These are phyloP conservation scores for Nettapus auritus DNA, from an alignment of 2,113 vertebrate genomes.

Conservation along the genomic window DNA sequence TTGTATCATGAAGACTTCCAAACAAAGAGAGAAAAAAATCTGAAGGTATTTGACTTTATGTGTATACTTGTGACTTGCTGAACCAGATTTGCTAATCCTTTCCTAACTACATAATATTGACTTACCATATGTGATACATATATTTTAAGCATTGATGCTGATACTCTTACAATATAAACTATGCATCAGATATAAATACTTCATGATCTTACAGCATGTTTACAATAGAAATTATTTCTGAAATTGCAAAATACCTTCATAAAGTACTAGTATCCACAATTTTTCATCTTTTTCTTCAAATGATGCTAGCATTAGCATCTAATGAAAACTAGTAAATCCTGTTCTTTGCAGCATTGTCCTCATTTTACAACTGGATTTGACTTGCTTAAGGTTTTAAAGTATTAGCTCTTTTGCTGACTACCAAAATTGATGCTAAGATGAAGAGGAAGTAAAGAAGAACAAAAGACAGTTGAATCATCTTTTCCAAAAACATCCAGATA, in stretches of 20 bases:
- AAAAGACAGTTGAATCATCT: background rate
- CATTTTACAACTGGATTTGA: background rate
- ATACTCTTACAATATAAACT: background rate
- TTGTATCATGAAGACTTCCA: background rate
- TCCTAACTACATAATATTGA: background rate
- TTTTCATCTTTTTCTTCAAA: background rate
- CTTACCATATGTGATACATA: background rate
- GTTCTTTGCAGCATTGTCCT: background rate
- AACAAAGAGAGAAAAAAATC: background rate
- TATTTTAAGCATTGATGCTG: background rate
- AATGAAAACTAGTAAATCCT: background rate
- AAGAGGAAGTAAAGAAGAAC: background rate
- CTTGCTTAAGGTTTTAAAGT: background rate
- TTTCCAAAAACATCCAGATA: background rate
- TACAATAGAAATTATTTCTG: background rate
- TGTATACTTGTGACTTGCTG: fast-evolving
- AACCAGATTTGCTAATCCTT: background rate
- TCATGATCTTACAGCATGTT: background rate
- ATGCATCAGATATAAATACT: background rate
- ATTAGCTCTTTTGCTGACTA: background rate
- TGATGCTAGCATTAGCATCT: background rate
- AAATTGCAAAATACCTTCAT: background rate
- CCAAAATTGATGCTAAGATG: background rate
- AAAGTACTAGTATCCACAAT: background rate
- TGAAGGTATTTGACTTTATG: background rate